Percentiles rank a stretch among this genome's conserved stretches.
phyloP scores from a whole-genome alignment of 2,113 vertebrate genomes.

The Turdus rufiventris region DNA sequence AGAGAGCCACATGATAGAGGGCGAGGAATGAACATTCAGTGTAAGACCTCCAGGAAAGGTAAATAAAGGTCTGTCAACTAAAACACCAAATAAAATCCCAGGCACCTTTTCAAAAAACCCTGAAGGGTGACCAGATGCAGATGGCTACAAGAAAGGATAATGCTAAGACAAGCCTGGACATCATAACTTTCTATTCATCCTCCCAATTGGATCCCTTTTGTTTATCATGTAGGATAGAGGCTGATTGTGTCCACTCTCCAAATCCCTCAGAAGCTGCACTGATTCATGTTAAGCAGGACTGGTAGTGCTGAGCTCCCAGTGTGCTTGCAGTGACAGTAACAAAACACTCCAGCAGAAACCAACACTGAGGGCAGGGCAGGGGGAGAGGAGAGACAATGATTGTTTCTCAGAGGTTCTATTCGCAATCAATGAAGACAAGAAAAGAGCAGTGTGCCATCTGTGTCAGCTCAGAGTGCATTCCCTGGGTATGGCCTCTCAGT shows the following conservation, averaged over 20 bases:
- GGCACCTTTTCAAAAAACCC: not conserved
- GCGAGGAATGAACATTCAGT: not conserved
- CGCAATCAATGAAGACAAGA: not conserved
- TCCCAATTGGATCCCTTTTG: not conserved
- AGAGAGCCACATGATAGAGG: not conserved
- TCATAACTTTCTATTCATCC: not conserved
- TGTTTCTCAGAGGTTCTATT: not conserved
- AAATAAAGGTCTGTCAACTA: not conserved
- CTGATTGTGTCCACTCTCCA: not conserved
- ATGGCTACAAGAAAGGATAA: not conserved
- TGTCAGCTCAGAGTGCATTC: not conserved
- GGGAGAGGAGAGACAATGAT: not conserved
- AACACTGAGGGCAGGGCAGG: not conserved
- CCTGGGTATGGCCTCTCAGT: not conserved
- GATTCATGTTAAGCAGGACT: not conserved
- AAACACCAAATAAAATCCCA: not conserved
- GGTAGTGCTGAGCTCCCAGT: not conserved
- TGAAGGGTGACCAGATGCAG: not conserved
- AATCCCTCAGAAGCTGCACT: not conserved
- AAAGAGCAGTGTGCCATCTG: not conserved
- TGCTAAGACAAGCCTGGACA: not conserved
- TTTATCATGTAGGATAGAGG: not conserved
- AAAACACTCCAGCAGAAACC: not conserved
- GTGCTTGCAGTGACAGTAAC: fast-evolving
- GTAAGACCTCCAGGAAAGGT: not conserved